Evolutionary conservation across 2,797 vertebrate species (phyloP).

Genomic region (Babyrousa celebensis): DNA sequence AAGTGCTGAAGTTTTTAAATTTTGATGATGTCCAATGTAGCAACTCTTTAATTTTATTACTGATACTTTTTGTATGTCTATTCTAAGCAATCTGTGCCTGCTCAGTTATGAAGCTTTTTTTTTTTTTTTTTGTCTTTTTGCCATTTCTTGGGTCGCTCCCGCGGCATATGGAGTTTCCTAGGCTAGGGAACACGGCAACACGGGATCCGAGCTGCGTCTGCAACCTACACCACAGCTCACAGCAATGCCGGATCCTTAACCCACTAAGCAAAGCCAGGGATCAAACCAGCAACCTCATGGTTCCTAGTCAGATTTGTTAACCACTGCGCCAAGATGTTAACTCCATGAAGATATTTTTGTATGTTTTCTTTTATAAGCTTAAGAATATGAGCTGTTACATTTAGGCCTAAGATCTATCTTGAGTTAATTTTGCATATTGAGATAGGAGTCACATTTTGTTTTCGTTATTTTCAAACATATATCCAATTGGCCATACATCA

Average conservation of each 20-base stretch:
- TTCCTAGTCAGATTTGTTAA: too few species aligned
- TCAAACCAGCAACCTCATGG: too few species aligned
- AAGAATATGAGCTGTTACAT: conserved; percentile 4
- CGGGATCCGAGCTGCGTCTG: too few species aligned
- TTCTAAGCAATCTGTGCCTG: conserved; percentile 1
- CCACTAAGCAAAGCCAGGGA: too few species aligned
- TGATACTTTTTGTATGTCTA: background rate
- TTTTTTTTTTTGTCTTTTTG: too few species aligned
- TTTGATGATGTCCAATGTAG: conserved; percentile 34
- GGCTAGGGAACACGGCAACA: too few species aligned
- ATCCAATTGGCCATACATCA: background rate
- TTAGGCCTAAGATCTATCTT: background rate
- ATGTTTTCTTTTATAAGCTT: conserved; percentile 31
- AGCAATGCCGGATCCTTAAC: too few species aligned
- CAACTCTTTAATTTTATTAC: conserved; percentile 27
- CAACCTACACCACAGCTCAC: too few species aligned
- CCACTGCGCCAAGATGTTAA: too few species aligned
- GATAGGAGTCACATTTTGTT: background rate
- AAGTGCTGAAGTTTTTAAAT: background rate
- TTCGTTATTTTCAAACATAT: conserved; percentile 28
- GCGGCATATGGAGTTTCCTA: too few species aligned
- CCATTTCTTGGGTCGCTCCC: too few species aligned
- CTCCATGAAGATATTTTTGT: background rate
- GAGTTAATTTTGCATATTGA: conserved; percentile 43
- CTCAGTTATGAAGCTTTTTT: too few species aligned